phyloP scores from a whole-genome alignment of 2,888 invertebrate genomes.

The Drosophila incognita region DNA sequence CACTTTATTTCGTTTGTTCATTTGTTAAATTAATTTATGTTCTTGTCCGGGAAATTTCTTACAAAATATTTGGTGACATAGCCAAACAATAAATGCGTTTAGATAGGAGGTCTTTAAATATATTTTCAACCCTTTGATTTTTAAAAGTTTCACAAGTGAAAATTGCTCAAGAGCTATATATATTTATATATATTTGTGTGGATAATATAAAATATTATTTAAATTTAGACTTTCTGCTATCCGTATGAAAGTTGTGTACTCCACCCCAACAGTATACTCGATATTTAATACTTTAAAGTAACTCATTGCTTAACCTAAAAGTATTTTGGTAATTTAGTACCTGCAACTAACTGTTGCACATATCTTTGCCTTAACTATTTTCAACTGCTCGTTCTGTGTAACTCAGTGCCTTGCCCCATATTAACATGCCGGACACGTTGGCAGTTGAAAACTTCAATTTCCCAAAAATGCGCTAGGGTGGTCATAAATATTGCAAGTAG shows the following conservation, averaged over 20 bases:
- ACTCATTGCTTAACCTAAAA: not conserved
- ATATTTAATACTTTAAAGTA: not conserved
- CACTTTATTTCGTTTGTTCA: slow-evolving; percentile 61
- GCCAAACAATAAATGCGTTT: slow-evolving; percentile 24
- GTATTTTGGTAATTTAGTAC: slow-evolving; percentile 3
- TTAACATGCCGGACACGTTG: slow-evolving; percentile 51
- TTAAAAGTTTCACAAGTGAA: slow-evolving; percentile 11
- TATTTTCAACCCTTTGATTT: slow-evolving; percentile 36
- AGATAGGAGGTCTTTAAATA: slow-evolving; percentile 2
- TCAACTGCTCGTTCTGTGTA: not conserved
- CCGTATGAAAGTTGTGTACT: not conserved
- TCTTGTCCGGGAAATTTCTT: slow-evolving; percentile 40
- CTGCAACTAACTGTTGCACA: slow-evolving; percentile 31
- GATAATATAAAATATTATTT: not conserved
- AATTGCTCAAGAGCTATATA: slow-evolving; percentile 9
- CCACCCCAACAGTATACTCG: not conserved
- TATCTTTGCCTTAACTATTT: not conserved
- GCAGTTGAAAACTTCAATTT: slow-evolving; percentile 33
- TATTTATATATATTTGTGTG: not conserved
- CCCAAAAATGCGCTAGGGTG: slow-evolving; percentile 18
- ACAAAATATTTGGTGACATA: slow-evolving; percentile 49
- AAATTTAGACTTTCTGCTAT: not conserved
- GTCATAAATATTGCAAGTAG: slow-evolving; percentile 44
- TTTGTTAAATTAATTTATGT: slow-evolving; percentile 75
- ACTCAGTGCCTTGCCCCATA: not conserved